Conservation (phyloP, 2,797 vertebrate species). For the Enoplosus armatus region DNA sequence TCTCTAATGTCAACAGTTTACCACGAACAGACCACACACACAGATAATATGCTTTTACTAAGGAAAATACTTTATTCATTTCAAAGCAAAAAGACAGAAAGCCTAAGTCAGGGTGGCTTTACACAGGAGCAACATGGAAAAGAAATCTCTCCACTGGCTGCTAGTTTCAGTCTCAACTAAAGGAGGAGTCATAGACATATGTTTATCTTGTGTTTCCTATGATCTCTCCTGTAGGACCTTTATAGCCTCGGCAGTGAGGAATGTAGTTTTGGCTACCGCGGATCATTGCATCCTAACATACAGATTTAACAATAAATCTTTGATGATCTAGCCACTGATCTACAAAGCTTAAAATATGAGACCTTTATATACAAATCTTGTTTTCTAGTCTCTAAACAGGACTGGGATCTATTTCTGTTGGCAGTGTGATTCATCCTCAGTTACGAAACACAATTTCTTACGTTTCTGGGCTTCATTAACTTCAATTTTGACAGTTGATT, state of each 20-base stretch:
- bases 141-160: constrained; percentile 3
- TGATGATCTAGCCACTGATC: constrained; percentile 15
- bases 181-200: constrained; percentile 14
- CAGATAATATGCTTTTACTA: constrained; percentile 79
- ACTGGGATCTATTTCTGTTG: not conserved
- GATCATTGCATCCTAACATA: not conserved
- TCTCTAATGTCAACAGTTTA: not conserved
- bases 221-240: not conserved
- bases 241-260: constrained; percentile 7
- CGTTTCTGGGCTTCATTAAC: not conserved
- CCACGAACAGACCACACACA: constrained; percentile 19
- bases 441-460: not conserved
- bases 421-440: not conserved
- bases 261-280: not conserved
- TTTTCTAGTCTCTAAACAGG: constrained; percentile 11
- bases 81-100: constrained; percentile 66
- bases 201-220: not conserved
- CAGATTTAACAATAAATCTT: constrained; percentile 17
- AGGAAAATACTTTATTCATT: constrained; percentile 86
- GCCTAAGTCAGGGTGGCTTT: constrained; percentile 46
- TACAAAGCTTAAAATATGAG: constrained; percentile 21
- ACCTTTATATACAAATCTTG: not conserved
- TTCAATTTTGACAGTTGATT: not conserved
- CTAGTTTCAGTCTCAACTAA: constrained; percentile 16
- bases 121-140: constrained; percentile 39